A percentile compares a stretch with the other conserved stretches of the same genome.
These are phyloP conservation scores for Bothrops jararaca DNA, from an alignment of 2,113 vertebrate genomes.

Conservation along the genomic window DNA sequence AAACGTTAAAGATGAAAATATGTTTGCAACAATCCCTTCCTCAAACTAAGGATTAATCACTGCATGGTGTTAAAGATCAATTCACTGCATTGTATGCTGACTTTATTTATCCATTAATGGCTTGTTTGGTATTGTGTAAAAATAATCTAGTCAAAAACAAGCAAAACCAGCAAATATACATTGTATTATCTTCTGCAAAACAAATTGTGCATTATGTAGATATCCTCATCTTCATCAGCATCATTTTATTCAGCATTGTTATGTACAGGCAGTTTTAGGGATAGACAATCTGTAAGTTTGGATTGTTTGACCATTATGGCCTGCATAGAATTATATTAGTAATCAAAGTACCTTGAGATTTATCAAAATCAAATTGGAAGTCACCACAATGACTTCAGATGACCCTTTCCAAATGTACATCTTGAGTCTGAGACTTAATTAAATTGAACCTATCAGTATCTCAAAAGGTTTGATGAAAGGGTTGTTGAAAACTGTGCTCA, in stretches of 20 bases:
- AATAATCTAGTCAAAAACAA: neutral
- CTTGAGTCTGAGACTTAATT: neutral
- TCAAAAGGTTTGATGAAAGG: neutral
- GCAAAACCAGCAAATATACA: neutral
- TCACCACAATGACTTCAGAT: neutral
- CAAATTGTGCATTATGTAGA: neutral
- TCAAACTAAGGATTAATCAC: neutral
- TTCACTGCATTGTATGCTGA: neutral
- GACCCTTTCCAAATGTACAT: neutral
- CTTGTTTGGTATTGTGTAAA: neutral
- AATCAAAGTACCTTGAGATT: neutral
- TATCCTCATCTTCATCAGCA: neutral
- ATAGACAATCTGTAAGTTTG: neutral
- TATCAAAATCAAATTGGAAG: neutral
- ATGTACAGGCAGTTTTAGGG: neutral
- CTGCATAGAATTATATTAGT: neutral
- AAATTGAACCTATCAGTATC: neutral
- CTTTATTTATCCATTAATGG: neutral
- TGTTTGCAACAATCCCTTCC: neutral
- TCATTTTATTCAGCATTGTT: neutral
- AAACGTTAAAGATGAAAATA: neutral
- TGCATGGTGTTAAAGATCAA: neutral
- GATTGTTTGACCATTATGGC: neutral
- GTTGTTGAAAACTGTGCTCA: neutral
- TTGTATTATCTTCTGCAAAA: neutral